A percentile compares a stretch with the other conserved stretches of the same genome.
Conservation (phyloP, 2,888 invertebrate species). For the Trimorus sp. region DNA sequence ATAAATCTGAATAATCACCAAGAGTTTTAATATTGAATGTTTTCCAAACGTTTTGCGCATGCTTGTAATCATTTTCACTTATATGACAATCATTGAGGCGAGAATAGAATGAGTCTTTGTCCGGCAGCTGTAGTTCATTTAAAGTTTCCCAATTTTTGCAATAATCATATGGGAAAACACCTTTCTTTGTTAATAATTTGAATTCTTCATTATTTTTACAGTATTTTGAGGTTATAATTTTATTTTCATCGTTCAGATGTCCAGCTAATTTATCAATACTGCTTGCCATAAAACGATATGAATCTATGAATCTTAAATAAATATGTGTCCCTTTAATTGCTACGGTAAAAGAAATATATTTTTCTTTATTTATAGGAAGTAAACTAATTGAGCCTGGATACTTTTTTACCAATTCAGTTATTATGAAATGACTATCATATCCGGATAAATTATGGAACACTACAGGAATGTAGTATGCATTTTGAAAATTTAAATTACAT, state of each 20-base stretch:
- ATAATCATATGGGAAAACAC: constrained; percentile 11
- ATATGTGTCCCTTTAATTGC: constrained; percentile 7
- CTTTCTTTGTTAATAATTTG: constrained; percentile 11
- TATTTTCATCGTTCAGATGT: neutral
- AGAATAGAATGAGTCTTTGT: neutral
- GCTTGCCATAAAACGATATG: constrained; percentile 14
- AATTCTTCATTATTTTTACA: neutral
- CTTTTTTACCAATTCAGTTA: neutral
- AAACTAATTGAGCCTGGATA: neutral
- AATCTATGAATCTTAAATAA: constrained; percentile 22
- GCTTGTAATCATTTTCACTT: constrained; percentile 9
- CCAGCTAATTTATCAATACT: neutral
- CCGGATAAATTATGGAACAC: constrained; percentile 24
- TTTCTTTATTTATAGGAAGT: constrained; percentile 14
- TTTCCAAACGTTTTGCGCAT: constrained; percentile 13
- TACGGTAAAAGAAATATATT: constrained; percentile 5
- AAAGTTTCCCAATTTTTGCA: neutral
- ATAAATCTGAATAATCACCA: constrained; percentile 14
- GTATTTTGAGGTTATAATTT: neutral
- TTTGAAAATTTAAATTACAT: constrained; percentile 19
- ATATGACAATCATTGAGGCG: neutral
- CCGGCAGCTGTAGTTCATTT: neutral
- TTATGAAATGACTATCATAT: constrained; percentile 14
- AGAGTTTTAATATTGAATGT: constrained; percentile 6
- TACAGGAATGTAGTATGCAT: constrained; percentile 6